Evolutionary conservation across 2,113 vertebrate species (phyloP), one percentile per base, ranked within the genome.

Genomic region (Lethenteron camtschaticum): DNA sequence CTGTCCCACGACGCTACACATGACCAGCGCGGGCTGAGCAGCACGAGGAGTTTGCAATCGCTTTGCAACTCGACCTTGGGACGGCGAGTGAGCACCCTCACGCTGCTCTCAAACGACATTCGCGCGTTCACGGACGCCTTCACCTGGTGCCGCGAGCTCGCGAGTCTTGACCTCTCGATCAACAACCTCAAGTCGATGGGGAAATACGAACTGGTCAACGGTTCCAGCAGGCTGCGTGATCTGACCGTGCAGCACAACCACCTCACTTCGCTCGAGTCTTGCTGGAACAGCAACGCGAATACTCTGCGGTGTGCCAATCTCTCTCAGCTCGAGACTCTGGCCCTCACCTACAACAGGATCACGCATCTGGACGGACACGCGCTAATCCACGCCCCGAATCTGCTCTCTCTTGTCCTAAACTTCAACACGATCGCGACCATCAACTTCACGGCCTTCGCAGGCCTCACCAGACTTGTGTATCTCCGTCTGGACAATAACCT

Each of bases 401-500:
- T 87, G 10, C 73, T 3, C 11, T 73, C 1, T 0, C 78, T 88
- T 9, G 57, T 78, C 9, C 76, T 88, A 1, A 85, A 87, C 70
- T 84, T 88, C 71, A 87, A 89, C 11, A 80, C 5, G 4, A 78
- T 90, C 59, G 82, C 82, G 2, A 77, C 75, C 71, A 57, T 91
- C 5, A 2, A 78, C 58, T 75, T 0, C 0, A 7, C 71, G 1
- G 79, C 82, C 0, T 78, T 92, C 4, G 72, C 56, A 55, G 82
- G 81, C 2, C 77, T 91, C 2, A 24, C 0, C 3, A 1, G 57
- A 3, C 79, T 89, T 10, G 68, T 20, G 12, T 77, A 74, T 2
- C 79, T 91, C n/a, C 82, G 81, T 4, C 72, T 90, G 16, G 84
- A 85, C 75, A 85, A 85, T 73, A 92, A 88, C 73, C 82, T 85